Base-by-base conservation (phyloP, 2,113 vertebrate species). In the Lagopus leucura region DNA sequence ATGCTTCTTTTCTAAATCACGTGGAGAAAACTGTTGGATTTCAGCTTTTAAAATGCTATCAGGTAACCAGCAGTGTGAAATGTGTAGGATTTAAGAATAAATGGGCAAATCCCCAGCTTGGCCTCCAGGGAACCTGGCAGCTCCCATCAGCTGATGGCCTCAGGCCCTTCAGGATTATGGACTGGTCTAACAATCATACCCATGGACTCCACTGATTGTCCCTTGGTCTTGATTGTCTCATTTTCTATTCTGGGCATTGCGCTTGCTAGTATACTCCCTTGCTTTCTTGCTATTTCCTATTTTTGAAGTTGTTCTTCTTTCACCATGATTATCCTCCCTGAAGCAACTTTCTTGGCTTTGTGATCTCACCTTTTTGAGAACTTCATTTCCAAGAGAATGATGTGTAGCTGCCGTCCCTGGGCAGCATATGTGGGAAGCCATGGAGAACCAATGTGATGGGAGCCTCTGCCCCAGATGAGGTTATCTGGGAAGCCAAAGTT, bases 191-290 rank as follows among this genome's bases (percentile, higher is more conserved):
- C 61, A 90, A 19, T 73, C 77, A 36, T 30, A 12, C 5, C 40
- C 4, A 1, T 15, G 30, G 16, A 25, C 64, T 92, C 74, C 70
- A 30, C n/a, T 91, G 85, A 71, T 81, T 83, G 50, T 42, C 77
- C 77, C 81, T 72, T 22, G 10, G 9, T 47, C 27, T 52, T 83
- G 50, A 60, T 65, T 88, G 67, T 70, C 67, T 76, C 11, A 74
- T 90, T 93, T 95, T 90, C 70, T 82, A 69, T 89, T 91, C 61
- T 42, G 63, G 61, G 50, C 30, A 3, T 77, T 69, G 71, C 69
- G 6, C 42, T 91, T 66, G 64, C 64, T 40, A 11, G 0, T 47
- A 30, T 67, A 22, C 38, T 60, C 38, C 19, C 6, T 57, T 38
- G 25, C 30, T 92, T 86, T 94, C 48, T 34, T 81, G 32, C 27